A percentile compares a stretch with the other conserved stretches of the same genome.
Conservation (phyloP, 1,140 invertebrate genomes). For the Drosophila bifasciata region DNA sequence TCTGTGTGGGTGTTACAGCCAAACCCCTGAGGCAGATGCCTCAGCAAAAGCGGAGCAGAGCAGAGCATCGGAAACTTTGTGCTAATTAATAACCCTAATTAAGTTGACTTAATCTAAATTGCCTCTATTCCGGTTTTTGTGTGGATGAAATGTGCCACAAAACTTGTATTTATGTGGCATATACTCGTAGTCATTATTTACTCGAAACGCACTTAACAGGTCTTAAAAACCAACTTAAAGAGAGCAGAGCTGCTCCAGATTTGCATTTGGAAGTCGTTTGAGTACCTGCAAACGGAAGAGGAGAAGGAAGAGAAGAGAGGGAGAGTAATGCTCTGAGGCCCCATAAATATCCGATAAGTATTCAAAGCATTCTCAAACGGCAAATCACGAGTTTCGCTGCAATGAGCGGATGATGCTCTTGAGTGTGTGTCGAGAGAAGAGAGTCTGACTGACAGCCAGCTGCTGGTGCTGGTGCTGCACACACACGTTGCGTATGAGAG, state of each 20-base stretch:
- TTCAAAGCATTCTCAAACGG: constrained; percentile 24
- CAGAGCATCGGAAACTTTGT: constrained; percentile 36
- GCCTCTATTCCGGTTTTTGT: constrained; percentile 26
- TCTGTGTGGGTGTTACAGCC: constrained; percentile 8
- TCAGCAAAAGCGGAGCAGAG: constrained; percentile 1
- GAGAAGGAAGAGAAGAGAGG: not conserved
- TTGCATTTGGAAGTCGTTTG: constrained; percentile 22
- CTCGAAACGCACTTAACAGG: constrained; percentile 18
- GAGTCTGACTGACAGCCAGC: not conserved
- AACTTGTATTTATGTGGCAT: constrained; percentile 29
- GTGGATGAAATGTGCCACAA: constrained; percentile 15
- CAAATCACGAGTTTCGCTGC: constrained; percentile 7
- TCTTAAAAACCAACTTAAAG: constrained; percentile 29
- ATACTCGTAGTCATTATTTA: constrained; percentile 2
- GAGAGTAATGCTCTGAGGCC: not conserved
- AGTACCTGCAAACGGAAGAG: not conserved
- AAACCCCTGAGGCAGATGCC: constrained; percentile 17
- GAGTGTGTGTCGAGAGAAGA: no score
- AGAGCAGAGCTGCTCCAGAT: constrained; percentile 10
- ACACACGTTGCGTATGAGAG: constrained; percentile 60
- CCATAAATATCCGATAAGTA: constrained; percentile 32
- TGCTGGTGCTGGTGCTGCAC: constrained; percentile 3
- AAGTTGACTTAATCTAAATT: constrained; percentile 44
- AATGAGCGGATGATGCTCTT: no score
- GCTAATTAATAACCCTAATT: constrained; percentile 51